Evolutionary conservation across 2,797 vertebrate genomes (phyloP).

Genomic region (Propithecus deckenii): DNA sequence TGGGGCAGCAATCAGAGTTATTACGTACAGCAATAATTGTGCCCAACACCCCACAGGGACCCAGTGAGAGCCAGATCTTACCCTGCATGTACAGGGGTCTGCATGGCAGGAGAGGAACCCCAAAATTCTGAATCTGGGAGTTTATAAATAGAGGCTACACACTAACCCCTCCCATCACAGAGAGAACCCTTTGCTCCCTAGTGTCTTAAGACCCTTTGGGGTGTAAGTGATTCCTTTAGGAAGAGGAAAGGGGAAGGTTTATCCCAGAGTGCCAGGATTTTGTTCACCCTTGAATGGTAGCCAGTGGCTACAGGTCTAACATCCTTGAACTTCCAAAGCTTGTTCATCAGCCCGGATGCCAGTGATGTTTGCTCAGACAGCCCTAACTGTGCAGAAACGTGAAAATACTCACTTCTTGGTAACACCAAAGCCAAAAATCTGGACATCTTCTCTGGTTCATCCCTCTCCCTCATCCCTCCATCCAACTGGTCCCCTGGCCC

Average conservation of each 20-base stretch:
- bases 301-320: not conserved
- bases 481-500: not conserved
- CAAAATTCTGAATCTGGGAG: not conserved
- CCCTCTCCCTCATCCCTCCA: not conserved
- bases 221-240: not conserved
- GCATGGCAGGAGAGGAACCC: not conserved
- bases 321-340: not conserved
- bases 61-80: not conserved
- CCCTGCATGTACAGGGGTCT: fast-evolving
- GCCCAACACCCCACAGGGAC: not conserved
- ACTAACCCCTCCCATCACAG: not conserved
- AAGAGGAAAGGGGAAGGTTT: not conserved
- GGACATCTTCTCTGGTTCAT: not conserved
- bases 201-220: not conserved
- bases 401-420: not conserved
- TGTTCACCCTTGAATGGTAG: not conserved
- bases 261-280: not conserved
- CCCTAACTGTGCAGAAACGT: not conserved
- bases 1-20: too few relatives aligned
- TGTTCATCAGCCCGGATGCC: not conserved
- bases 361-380: not conserved
- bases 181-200: too few relatives aligned
- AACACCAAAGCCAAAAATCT: too few relatives aligned
- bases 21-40: fast-evolving
- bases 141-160: fast-evolving